Evolutionary conservation across 2,797 vertebrate species (phyloP).

Genomic region (Brachymystax lenok): DNA sequence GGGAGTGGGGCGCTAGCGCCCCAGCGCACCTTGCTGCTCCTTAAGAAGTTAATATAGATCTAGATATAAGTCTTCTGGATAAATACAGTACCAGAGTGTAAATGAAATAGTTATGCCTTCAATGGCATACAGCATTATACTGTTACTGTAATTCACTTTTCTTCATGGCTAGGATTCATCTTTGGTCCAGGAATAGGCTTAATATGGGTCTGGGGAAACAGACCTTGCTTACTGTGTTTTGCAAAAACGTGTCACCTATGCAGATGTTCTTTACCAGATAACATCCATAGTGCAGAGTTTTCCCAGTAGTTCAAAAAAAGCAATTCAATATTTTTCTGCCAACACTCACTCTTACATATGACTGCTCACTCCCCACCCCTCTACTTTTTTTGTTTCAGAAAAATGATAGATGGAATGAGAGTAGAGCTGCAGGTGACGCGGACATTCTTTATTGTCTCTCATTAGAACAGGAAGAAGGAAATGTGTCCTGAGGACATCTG

Average conservation of each 20-base stretch:
- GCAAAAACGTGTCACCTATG: background rate
- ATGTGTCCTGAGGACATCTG: constrained; percentile 21
- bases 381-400: constrained; percentile 36
- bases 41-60: background rate
- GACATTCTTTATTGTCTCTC: constrained; percentile 39
- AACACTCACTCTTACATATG: constrained; percentile 61
- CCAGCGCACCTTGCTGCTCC: too few relatives aligned
- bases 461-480: constrained; percentile 31
- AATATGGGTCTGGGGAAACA: background rate
- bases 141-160: background rate
- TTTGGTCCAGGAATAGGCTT: background rate
- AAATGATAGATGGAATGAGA: constrained; percentile 56
- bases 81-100: background rate
- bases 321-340: constrained; percentile 67
- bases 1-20: too few relatives aligned
- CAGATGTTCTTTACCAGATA: constrained; percentile 52
- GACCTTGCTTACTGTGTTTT: background rate
- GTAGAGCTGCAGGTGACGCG: constrained; percentile 59
- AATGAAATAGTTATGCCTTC: background rate
- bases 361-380: constrained; percentile 33
- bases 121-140: background rate
- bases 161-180: background rate
- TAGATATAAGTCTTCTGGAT: background rate
- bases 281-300: constrained; percentile 67
- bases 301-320: constrained; percentile 14